Percentiles rank a stretch among this genome's conserved stretches.
phyloP scores from a whole-genome alignment of 2,888 invertebrate species.

The Caenorhabditis macrosperma region DNA sequence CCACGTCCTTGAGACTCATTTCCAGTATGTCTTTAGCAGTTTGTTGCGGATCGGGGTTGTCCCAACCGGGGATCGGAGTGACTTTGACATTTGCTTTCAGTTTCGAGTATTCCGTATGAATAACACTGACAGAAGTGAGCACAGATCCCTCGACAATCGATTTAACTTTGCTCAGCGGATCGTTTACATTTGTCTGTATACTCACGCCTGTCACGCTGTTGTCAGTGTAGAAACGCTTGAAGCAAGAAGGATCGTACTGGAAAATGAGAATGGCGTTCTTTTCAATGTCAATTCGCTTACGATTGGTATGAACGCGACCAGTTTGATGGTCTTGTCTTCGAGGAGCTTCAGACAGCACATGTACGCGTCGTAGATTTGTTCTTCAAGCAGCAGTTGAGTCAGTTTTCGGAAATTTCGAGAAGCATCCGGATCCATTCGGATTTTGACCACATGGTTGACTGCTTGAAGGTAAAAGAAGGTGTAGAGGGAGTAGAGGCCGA shows the following conservation, averaged over 20 bases:
- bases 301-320: slow-evolving; percentile 33
- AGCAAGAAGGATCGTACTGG: slow-evolving; percentile 44
- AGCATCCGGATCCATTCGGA: slow-evolving; percentile 55
- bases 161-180: slow-evolving; percentile 24
- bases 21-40: not conserved
- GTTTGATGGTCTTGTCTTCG: slow-evolving; percentile 37
- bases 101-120: slow-evolving; percentile 5
- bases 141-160: not conserved
- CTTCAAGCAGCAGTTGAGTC: not conserved
- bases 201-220: slow-evolving; percentile 16
- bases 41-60: not conserved
- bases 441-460: slow-evolving; percentile 42
- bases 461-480: slow-evolving; percentile 48
- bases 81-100: not conserved
- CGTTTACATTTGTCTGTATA: slow-evolving; percentile 30
- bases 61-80: not conserved
- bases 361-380: slow-evolving; percentile 26
- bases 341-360: slow-evolving; percentile 22
- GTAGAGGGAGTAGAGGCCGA: slow-evolving; percentile 48
- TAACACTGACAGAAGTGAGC: not conserved
- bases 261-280: not conserved
- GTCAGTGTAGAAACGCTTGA: slow-evolving; percentile 45
- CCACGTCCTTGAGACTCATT: not conserved
- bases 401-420: slow-evolving; percentile 20
- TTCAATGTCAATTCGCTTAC: slow-evolving; percentile 1